Evolutionary conservation across 2,797 vertebrate species (phyloP).

Genomic region (Echiichthys vipera): DNA sequence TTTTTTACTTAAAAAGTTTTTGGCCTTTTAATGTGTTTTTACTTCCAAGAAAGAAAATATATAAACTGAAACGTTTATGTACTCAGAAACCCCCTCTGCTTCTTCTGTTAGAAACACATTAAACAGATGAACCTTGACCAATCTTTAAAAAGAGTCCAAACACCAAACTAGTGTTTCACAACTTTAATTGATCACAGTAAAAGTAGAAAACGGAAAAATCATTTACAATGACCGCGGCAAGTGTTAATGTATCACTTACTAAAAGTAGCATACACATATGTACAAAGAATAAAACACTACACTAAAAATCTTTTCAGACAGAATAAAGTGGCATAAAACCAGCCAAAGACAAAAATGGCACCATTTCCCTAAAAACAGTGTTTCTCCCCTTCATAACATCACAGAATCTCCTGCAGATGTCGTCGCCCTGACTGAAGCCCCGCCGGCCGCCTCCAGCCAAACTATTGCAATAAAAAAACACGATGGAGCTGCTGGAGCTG

Average conservation of each 20-base stretch:
- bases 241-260: slow-evolving; percentile 45
- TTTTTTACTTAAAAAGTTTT: too few species aligned
- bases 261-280: slow-evolving; percentile 75
- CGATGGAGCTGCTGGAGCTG: slow-evolving; percentile 10
- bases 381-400: slow-evolving; percentile 43
- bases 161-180: slow-evolving; percentile 63
- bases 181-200: slow-evolving; percentile 79
- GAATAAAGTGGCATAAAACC: slow-evolving; percentile 60
- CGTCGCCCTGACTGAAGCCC: slow-evolving; percentile 8
- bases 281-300: slow-evolving; percentile 74
- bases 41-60: too few species aligned
- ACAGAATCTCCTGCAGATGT: slow-evolving; percentile 32
- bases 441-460: slow-evolving; percentile 6
- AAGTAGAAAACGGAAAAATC: slow-evolving; percentile 63
- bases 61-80: too few species aligned
- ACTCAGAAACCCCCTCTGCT: too few species aligned
- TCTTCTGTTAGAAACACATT: too few species aligned
- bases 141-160: not conserved
- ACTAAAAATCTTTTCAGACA: slow-evolving; percentile 55
- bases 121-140: too few species aligned
- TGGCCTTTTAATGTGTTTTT: too few species aligned
- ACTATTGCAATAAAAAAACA: slow-evolving; percentile 38
- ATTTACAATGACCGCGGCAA: slow-evolving; percentile 69
- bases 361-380: slow-evolving; percentile 71
- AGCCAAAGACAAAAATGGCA: slow-evolving; percentile 59